Percentiles rank a stretch among this genome's conserved stretches.
These are phyloP conservation scores for Sinocyclocheilus rhinocerous DNA, from an alignment of 2,113 vertebrate species.

Conservation along the genomic window DNA sequence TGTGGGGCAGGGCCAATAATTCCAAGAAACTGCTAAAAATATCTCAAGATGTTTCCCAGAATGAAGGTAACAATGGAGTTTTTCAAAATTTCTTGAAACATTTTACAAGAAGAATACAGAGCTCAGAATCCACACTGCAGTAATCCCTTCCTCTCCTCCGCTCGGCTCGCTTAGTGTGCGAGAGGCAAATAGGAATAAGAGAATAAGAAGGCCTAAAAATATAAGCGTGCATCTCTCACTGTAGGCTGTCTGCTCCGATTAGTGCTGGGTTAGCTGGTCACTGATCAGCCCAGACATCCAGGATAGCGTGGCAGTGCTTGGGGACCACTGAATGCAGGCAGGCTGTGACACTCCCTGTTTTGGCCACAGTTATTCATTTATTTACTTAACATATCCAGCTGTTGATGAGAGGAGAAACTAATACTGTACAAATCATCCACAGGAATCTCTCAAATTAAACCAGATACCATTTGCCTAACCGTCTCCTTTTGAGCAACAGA, in stretches of 20 bases:
- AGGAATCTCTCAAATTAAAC: background rate
- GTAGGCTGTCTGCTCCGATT: constrained; percentile 43
- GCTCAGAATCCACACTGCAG: constrained; percentile 4
- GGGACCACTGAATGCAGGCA: background rate
- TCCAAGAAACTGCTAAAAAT: background rate
- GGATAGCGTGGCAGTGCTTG: constrained; percentile 1
- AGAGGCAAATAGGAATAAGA: background rate
- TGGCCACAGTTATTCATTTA: background rate
- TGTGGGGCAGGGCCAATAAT: background rate
- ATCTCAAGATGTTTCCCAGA: background rate
- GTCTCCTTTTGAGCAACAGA: background rate
- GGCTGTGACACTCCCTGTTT: background rate
- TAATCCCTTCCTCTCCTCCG: constrained; percentile 33
- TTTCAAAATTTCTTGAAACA: background rate
- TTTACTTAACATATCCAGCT: constrained; percentile 2
- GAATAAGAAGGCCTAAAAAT: constrained; percentile 39
- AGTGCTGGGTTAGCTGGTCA: constrained; percentile 28
- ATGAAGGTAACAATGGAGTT: background rate
- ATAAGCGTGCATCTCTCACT: constrained; percentile 31
- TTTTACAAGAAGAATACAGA: constrained; percentile 3
- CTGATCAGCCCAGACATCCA: constrained; percentile 49
- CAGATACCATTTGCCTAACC: background rate
- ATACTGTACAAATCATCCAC: background rate
- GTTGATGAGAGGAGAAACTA: background rate
- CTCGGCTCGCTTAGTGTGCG: background rate